Evolutionary conservation across 2,113 vertebrate species (phyloP), one percentile per base, ranked within the genome.

Genomic region (Brachypteracias leptosomus): DNA sequence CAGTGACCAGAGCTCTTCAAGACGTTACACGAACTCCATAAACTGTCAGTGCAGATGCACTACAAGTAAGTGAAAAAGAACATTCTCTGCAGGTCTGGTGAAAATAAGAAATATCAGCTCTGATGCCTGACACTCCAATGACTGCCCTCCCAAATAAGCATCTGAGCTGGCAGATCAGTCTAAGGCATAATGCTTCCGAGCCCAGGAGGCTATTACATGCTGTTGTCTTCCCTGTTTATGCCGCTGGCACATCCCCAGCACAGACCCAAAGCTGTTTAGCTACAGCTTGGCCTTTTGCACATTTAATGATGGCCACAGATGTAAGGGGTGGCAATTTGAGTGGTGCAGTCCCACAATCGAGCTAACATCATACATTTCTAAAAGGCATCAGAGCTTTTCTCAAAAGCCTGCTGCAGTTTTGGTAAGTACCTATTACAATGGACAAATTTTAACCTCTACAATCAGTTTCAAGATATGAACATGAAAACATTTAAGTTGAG

Each of bases 211-310:
- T 54, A 61, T 42, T 70, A 49, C 67, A 73, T 10, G 85, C 82
- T 95, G 75, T 19, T 86, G 67, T 77, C 75, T 51, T 83, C 75
- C 36, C 63, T 26, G 10, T 58, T 92, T 83, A 38, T 35, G 67
- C 35, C 63, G 7, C 63, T 96, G 95, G 95, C 96, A 88, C n/a
- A 58, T 24, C 22, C 79, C 72, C 94, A 94, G 8, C 20, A 22
- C 62, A 80, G 49, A 88, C 10, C 68, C 22, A 86, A 59, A 1
- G 24, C 75, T 67, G 55, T 51, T 88, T 54, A 85, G 72, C 73
- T 88, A 94, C 90, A 90, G 94, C 63, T 54, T 88, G 92, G 92
- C 92, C 94, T 95, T 92, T 71, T 83, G 51, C 79, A 90, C 83
- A 21, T 68, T 88, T 88, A 88, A 77, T 29, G 75, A 93, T 8